Base-by-base conservation (phyloP, 2,888 invertebrate species). In the Bellardia pandia region DNA sequence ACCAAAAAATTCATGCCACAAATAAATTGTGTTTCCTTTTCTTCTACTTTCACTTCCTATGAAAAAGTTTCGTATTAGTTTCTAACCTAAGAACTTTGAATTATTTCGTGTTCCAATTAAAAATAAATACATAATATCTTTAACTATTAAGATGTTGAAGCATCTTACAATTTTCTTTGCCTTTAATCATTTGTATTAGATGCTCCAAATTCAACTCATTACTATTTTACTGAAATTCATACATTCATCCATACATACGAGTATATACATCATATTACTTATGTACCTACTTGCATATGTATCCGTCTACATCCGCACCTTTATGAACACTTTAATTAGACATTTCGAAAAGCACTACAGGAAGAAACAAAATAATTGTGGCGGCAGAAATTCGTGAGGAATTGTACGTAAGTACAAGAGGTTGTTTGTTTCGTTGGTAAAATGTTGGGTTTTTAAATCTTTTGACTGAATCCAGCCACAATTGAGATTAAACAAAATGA, bases 391-490 rank as follows among this genome's bases (percentile, higher is more conserved):
- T 81, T 71, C 53, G 58, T 33, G 64, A 71, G 71, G 48, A 74
- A 79, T 71, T 58, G 64, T 53, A 71, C n/a, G 16, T 56, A 1
- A 23, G 23, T 7, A 62, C 9, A 56, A 62, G 33, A 64, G 64
- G 2, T 72, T 74, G 14, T 62, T 60, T 66, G 6, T 62, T 33
- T 11, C 45, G 48, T 75, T 74, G 48, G 56, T 64, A 60, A 76
- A 62, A 80, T 76, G 76, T 76, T 83, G 66, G 60, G 1, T 74
- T 74, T 56, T 72, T 84, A 76, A 74, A 71, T 77, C n/a, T 60
- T 86, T 72, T 79, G 75, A 83, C 81, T 84, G 79, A 86, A 72
- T 86, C 76, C 76, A 74, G 60, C 80, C 75, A 72, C 80, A 84
- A 75, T 72, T 77, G 56, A 60, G 79, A 86, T 84, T 86, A 84